Conservation (phyloP, 2,888 invertebrate genomes). For the Orchesellides sinensis region DNA sequence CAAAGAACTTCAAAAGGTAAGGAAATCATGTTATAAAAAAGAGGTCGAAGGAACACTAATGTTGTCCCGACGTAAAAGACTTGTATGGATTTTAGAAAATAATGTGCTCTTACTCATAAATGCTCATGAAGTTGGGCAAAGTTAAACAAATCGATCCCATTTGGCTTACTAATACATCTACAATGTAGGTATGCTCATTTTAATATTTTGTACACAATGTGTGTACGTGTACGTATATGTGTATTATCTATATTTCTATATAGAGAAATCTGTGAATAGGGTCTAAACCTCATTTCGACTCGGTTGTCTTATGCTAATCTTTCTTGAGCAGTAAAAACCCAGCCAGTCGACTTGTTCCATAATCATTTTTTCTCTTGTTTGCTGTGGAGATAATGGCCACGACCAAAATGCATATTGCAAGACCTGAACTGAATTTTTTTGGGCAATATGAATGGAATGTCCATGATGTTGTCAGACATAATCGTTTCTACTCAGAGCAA, state of each 20-base stretch:
- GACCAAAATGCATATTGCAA: slow-evolving; percentile 42
- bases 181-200: not conserved
- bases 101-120: too few relatives aligned
- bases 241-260: too few relatives aligned
- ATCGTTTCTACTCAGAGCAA: slow-evolving; percentile 51
- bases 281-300: slow-evolving; percentile 24
- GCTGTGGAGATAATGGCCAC: slow-evolving; percentile 31
- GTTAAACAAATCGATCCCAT: too few relatives aligned
- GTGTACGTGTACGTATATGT: not conserved
- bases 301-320: slow-evolving; percentile 38
- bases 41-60: slow-evolving; percentile 15
- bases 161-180: not conserved
- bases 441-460: slow-evolving; percentile 47
- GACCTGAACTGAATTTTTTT: slow-evolving; percentile 53
- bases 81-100: too few relatives aligned
- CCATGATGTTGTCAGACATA: slow-evolving; percentile 26
- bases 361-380: slow-evolving; percentile 41
- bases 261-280: slow-evolving; percentile 16
- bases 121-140: not conserved
- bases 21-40: slow-evolving; percentile 3
- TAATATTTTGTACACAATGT: not conserved
- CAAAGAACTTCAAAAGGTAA: slow-evolving; percentile 4
- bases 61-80: too few relatives aligned
- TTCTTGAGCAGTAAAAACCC: slow-evolving; percentile 27
- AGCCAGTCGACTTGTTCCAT: slow-evolving; percentile 42